phyloP scores from a whole-genome alignment of 2,797 vertebrate genomes.

The Muraenolepis orangiensis region DNA sequence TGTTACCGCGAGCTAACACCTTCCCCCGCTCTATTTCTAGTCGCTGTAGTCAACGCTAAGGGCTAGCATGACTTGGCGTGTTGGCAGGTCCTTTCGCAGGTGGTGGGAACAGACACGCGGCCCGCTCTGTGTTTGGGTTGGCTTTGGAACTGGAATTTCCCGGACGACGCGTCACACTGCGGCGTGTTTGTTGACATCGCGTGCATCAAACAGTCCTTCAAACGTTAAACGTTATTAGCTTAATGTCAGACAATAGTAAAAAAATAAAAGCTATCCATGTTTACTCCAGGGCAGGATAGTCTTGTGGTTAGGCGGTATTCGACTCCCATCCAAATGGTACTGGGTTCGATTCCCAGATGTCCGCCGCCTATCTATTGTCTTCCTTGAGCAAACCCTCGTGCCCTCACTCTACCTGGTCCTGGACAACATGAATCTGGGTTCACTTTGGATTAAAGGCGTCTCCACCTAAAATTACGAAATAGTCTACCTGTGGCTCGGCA shows the following conservation, averaged over 20 bases:
- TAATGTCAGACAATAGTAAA: too few relatives aligned
- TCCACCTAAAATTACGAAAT: background rate
- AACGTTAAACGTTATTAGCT: too few relatives aligned
- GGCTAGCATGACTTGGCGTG: too few relatives aligned
- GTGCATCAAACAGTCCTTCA: too few relatives aligned
- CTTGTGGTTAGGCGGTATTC: background rate
- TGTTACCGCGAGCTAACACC: slow-evolving; percentile 25
- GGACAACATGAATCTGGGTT: background rate
- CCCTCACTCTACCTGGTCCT: background rate
- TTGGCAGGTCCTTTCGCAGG: background rate
- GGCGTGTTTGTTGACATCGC: background rate
- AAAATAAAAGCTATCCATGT: background rate
- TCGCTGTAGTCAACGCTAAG: too few relatives aligned
- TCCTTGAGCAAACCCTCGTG: background rate
- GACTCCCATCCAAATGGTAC: background rate
- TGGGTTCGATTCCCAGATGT: background rate
- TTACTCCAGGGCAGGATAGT: background rate
- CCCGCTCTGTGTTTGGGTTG: background rate
- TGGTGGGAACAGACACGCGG: background rate
- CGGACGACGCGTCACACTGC: background rate
- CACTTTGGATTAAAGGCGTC: background rate
- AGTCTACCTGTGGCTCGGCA: background rate
- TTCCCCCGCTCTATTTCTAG: slow-evolving; percentile 37
- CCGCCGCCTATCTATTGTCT: background rate
- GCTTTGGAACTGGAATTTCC: background rate